Evolutionary conservation across 2,113 vertebrate species (phyloP).

Genomic region (Archilochus colubris): DNA sequence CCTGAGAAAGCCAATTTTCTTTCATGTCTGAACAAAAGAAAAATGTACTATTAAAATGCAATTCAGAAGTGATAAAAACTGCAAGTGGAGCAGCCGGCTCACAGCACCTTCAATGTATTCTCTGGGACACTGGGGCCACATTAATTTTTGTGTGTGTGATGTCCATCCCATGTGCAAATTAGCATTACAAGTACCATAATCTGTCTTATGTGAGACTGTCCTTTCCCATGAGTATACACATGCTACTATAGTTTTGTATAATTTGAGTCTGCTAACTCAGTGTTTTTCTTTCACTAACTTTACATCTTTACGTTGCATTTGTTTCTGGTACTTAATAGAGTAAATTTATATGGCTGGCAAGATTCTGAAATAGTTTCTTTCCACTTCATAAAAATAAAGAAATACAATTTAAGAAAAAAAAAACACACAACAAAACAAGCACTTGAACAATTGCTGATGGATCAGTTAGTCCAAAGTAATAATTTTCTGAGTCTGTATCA

Average conservation of each 20-base stretch:
- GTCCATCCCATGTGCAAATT: conserved; percentile 86
- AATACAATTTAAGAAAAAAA: not conserved
- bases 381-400: not conserved
- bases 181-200: conserved; percentile 82
- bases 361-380: conserved; percentile 18
- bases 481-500: not conserved
- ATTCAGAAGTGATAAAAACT: conserved; percentile 84
- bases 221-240: conserved; percentile 77
- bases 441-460: not conserved
- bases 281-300: conserved; percentile 48
- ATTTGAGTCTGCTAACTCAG: conserved; percentile 64
- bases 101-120: conserved; percentile 77
- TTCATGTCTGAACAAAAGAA: conserved; percentile 84
- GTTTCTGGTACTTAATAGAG: not conserved
- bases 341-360: not conserved
- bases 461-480: not conserved
- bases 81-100: conserved; percentile 80
- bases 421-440: not conserved
- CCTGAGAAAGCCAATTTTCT: conserved; percentile 83
- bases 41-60: conserved; percentile 87
- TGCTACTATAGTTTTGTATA: conserved; percentile 71
- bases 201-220: conserved; percentile 81
- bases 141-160: conserved; percentile 82
- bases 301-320: conserved; percentile 18
- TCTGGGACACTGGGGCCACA: conserved; percentile 82